Base-by-base conservation (phyloP, 2,113 vertebrate species). In the Sinosuthora webbiana region DNA sequence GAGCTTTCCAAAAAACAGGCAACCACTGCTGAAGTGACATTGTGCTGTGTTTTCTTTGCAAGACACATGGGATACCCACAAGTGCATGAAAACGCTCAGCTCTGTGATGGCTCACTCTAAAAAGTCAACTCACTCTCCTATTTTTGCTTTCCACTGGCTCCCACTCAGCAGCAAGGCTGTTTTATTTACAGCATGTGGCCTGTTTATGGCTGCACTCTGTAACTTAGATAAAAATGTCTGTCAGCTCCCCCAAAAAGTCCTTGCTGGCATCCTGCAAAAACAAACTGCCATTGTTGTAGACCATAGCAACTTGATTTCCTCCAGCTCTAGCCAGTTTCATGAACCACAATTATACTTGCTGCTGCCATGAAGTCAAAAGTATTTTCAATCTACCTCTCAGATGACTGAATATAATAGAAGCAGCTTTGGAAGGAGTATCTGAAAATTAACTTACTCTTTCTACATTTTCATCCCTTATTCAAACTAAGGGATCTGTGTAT, bases 331-430 rank as follows among this genome's bases (percentile, higher is more conserved):
- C 73, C 95, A 95, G 60, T 95, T 97, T 93, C 82, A 95, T 45
- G 91, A 97, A 96, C 95, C 97, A 98, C 95, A 97, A 97, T 97
- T 97, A 97, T 90, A 97, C 89, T 83, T 84, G 80, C 49, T 87
- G 83, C 37, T 97, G 96, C 95, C 97, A 97, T 59, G 39, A 86
- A 95, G 91, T 96, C 89, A 91, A 52, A 96, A 95, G 65, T 93
- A 85, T 96, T 97, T 93, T 87, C 87, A 76, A 81, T 78, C 85
- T 94, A 95, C 80, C 96, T 96, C 96, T 94, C 71, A 83, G 88
- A 95, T 83, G 89, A 90, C 63, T 47, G 82, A 94, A 87, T 50
- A 87, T 56, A 95, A 92, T 4, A 71, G 83, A 78, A 91, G 74
- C 4, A 90, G 67, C 24, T 80, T 64, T 76, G 62, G 62, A 92